Evolutionary conservation across 2,113 vertebrate species (phyloP), one percentile per base, ranked within the genome.

Genomic region (Sclerurus mexicanus): DNA sequence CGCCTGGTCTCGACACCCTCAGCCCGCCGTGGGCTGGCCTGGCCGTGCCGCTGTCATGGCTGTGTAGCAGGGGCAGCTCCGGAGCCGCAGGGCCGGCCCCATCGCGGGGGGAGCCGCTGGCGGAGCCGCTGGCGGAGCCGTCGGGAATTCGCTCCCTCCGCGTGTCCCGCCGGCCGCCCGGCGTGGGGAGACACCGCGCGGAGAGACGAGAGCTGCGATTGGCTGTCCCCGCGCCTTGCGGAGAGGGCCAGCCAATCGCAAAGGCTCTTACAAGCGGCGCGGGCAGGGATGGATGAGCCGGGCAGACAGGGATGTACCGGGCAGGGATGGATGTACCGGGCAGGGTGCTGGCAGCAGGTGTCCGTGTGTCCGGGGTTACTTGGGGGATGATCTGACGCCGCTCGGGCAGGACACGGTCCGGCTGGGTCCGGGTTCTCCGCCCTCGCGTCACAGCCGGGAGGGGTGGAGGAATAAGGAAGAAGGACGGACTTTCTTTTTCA

Each of bases 271-370:
- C 8, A 3, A 14, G 18, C 19, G 46, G 21, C 9, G 21, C 46
- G 44, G 44, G 44, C 44, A 44, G 44, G 44, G 44, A 44, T 6
- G 44, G 44, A 19, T 19, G 44, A 19, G 44, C 44, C 7, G 44
- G 44, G 40, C 40, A 14, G 40, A 14, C 40, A 42, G 40, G 40
- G 40, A 42, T 42, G 40, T 42, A n/a, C n/a, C n/a, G n/a, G n/a
- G 44, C 44, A 46, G 44, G 17, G 44, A 20, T 7, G 44, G 44
- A 46, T 46, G 44, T 46, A 9, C 44, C 44, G 44, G 44, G 44
- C 8, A 0, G 10, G 0, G 23, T 1, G 64, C 12, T 0, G 7
- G 0, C 4, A 2, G 28, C 1, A 52, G 40, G 10, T 1, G 1
- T 2, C 4, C 4, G 6, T 15, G 4, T 9, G 3, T 10, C 8